Evolutionary conservation across 2,113 vertebrate genomes (phyloP).

Genomic region (rabbit (Oryctolagus cuniculus)): mOryCun1.1 NC_091437.1:53464001-53464500

Average conservation of each 20-base stretch:
- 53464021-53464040: constrained; percentile 69
- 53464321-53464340: constrained; percentile 81
- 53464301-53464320: constrained; percentile 72
- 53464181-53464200: constrained; percentile 70
- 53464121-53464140: constrained; percentile 82
- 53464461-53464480: constrained; percentile 44
- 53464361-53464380: constrained; percentile 71
- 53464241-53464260: constrained; percentile 82
- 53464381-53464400: constrained; percentile 55
- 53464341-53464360: constrained; percentile 73
- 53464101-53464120: constrained; percentile 83
- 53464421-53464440: constrained; percentile 68
- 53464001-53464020: constrained; percentile 46
- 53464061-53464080: constrained; percentile 84
- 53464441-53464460: constrained; percentile 46
- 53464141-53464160: constrained; percentile 82
- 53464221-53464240: constrained; percentile 85
- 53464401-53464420: constrained; percentile 64
- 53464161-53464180: constrained; percentile 83
- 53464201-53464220: constrained; percentile 83
- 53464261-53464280: constrained; percentile 79
- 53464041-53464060: constrained; percentile 79
- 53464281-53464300: constrained; percentile 81
- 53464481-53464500: constrained; percentile 69
- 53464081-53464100: constrained; percentile 83